Evolutionary conservation across 30 jellyfish, hydroid and myxozoan species (phyloP).

Genomic region (Turritopsis dohrnii): DNA sequence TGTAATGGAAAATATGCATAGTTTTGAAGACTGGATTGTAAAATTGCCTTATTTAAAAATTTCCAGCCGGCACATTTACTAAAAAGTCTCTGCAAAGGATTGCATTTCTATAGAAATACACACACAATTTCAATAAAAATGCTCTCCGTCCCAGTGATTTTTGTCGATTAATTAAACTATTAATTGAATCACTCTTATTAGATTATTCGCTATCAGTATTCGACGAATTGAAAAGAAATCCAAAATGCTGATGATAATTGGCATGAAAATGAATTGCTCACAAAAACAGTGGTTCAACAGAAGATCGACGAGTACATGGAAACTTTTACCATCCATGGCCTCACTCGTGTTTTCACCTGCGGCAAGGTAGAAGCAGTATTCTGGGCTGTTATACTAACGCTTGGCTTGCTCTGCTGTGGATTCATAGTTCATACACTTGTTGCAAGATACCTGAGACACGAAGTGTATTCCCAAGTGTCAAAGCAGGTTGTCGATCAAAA

Average conservation of each 20-base stretch:
- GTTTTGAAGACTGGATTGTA: too few species aligned
- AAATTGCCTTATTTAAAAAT: too few species aligned
- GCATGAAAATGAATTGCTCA: conserved; percentile 9
- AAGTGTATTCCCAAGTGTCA: conserved; percentile 1
- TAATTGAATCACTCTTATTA: too few species aligned
- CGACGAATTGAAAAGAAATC: neutral
- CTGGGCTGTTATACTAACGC: neutral
- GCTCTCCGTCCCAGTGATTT: too few species aligned
- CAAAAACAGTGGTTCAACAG: neutral
- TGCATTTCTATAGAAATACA: too few species aligned
- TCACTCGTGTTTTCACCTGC: neutral
- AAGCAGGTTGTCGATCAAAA: neutral
- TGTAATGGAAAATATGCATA: too few species aligned
- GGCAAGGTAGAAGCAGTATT: conserved; percentile 1
- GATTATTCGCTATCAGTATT: neutral
- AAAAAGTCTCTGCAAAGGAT: too few species aligned
- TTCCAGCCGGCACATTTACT: too few species aligned
- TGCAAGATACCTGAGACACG: conserved; percentile 2
- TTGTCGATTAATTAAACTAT: too few species aligned
- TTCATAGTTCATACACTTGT: conserved; percentile 11
- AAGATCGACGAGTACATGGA: conserved; percentile 8
- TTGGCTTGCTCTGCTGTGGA: neutral
- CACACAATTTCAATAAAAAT: too few species aligned
- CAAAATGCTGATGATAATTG: neutral
- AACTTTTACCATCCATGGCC: conserved; percentile 14